Percentiles rank a stretch among this genome's conserved stretches.
Evolutionary conservation across 2,113 vertebrate species (phyloP).

Genomic region (Sapajus apella): DNA sequence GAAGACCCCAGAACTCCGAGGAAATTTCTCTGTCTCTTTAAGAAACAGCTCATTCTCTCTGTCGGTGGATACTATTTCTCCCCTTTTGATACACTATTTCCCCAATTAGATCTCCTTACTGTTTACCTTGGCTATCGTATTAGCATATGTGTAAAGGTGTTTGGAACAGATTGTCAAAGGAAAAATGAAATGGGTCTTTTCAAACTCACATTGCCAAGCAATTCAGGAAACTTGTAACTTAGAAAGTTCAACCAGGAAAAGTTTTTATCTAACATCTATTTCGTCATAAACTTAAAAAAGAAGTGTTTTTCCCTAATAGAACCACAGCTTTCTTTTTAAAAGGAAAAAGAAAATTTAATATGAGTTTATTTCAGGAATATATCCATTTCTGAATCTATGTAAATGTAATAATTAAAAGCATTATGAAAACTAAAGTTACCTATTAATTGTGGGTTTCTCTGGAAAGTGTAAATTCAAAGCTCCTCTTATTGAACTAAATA

Average conservation of each 20-base stretch:
- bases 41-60: not conserved
- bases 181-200: not conserved
- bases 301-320: too few relatives aligned
- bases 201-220: not conserved
- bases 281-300: not conserved
- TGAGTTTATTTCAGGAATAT: not conserved
- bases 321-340: not conserved
- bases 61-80: not conserved
- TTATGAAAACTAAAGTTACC: not conserved
- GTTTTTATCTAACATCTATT: not conserved
- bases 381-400: not conserved
- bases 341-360: not conserved
- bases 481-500: not conserved
- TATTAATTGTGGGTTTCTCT: not conserved
- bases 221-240: not conserved
- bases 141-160: not conserved
- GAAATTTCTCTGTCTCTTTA: not conserved
- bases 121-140: not conserved
- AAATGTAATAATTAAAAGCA: not conserved
- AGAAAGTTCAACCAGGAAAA: not conserved
- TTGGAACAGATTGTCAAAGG: not conserved
- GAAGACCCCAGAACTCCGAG: not conserved
- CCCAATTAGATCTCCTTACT: not conserved
- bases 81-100: not conserved
- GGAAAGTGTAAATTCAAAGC: slow-evolving; percentile 18